Percentiles rank a stretch among this genome's conserved stretches.
These are phyloP conservation scores for Potamarius usumacintae DNA, from an alignment of 2,113 vertebrate genomes.

Conservation along the genomic window DNA sequence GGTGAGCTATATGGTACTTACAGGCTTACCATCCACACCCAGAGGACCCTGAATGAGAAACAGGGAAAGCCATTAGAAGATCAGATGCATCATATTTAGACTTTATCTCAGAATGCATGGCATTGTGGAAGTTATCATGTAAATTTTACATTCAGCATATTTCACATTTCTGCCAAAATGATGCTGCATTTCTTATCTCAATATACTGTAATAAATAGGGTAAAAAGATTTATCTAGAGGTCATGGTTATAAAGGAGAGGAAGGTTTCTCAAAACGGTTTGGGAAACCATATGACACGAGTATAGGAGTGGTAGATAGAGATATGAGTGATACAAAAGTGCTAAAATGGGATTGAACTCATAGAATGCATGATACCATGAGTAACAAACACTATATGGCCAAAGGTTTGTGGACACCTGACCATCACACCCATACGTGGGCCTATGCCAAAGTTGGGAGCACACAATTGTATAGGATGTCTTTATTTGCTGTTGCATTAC, in stretches of 20 bases:
- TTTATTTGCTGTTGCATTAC: too few relatives aligned
- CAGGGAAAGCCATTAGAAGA: constrained; percentile 12
- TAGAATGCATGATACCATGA: background rate
- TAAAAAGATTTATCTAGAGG: background rate
- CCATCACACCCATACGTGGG: background rate
- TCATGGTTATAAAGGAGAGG: background rate
- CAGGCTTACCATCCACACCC: constrained; percentile 85
- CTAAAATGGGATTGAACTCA: background rate
- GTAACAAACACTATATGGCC: background rate
- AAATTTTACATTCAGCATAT: background rate
- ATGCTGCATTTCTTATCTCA: background rate
- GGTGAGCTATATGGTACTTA: constrained; percentile 68
- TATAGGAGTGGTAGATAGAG: background rate
- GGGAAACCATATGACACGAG: background rate
- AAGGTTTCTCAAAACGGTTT: background rate
- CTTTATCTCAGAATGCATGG: background rate
- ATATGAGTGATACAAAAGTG: background rate
- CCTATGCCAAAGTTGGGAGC: too few relatives aligned
- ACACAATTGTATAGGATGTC: too few relatives aligned
- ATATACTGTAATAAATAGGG: background rate
- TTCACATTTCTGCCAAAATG: background rate
- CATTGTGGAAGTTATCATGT: background rate
- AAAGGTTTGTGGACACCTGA: background rate
- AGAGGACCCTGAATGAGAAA: constrained; percentile 76
- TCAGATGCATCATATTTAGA: background rate